Percentiles rank a stretch among this genome's conserved stretches.
phyloP scores from a whole-genome alignment of 2,113 vertebrate species.

The Pandion haliaetus region DNA sequence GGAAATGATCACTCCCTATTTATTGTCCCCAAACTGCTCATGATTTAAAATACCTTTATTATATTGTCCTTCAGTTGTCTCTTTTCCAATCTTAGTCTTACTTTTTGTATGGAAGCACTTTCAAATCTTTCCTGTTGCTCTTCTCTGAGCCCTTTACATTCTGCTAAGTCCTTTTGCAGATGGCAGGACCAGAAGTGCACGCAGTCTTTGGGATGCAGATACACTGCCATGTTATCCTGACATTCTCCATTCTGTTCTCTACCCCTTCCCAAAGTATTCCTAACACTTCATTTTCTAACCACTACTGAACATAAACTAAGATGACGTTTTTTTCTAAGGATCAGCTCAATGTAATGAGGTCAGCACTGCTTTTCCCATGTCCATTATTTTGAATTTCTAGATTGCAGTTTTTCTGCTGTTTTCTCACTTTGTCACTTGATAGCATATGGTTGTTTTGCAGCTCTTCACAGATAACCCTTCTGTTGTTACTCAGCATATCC shows the following conservation, averaged over 20 bases:
- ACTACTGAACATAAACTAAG: background rate
- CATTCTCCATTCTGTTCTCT: background rate
- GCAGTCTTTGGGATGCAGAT: background rate
- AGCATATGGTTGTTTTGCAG: background rate
- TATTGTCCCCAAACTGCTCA: background rate
- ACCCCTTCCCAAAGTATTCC: background rate
- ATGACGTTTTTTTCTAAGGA: background rate
- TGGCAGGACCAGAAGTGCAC: background rate
- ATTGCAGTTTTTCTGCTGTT: background rate
- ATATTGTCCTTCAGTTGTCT: background rate
- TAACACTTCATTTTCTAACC: background rate
- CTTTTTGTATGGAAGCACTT: background rate
- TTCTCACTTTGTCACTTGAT: constrained; percentile 7
- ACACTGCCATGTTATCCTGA: background rate
- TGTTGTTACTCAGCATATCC: background rate
- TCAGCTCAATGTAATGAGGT: background rate
- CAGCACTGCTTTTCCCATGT: background rate
- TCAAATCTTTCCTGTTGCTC: background rate
- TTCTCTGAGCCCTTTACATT: background rate
- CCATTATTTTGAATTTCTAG: background rate
- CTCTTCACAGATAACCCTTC: background rate
- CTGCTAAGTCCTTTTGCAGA: background rate
- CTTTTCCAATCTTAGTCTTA: background rate
- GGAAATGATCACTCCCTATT: background rate
- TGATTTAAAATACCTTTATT: background rate